Evolutionary conservation across 2,888 invertebrate genomes (phyloP).

Genomic region (Dioctria linearis): DNA sequence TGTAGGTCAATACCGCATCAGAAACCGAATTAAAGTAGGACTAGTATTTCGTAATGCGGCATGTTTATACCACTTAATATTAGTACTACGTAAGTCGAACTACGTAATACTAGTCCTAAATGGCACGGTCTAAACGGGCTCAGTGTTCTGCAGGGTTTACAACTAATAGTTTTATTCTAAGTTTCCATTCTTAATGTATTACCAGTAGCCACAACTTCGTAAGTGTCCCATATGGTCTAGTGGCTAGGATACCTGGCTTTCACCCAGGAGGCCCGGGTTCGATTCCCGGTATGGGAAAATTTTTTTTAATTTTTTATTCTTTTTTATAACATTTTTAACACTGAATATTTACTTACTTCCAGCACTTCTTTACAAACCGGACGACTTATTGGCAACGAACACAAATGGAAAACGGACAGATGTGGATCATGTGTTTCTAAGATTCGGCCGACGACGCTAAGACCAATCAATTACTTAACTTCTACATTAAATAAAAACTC

Average conservation of each 20-base stretch:
- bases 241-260: constrained; percentile 72
- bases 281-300: constrained; percentile 90
- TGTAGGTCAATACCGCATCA: too few species aligned
- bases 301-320: constrained; percentile 55
- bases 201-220: too few species aligned
- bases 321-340: constrained; percentile 18
- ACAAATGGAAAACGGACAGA: constrained; percentile 85
- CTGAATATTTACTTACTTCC: constrained; percentile 26
- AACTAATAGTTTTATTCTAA: too few species aligned
- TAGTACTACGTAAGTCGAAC: too few species aligned
- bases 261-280: constrained; percentile 82
- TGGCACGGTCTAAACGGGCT: too few species aligned
- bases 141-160: too few species aligned
- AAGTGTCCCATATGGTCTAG: constrained; percentile 70
- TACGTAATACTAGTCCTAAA: too few species aligned
- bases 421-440: constrained; percentile 91
- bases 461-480: constrained; percentile 15
- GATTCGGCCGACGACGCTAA: constrained; percentile 88
- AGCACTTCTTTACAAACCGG: constrained; percentile 68
- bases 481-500: constrained; percentile 2
- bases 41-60: too few species aligned
- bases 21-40: too few species aligned
- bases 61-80: too few species aligned
- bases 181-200: too few species aligned
- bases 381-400: constrained; percentile 70